phyloP scores from a whole-genome alignment of 2,888 invertebrate genomes.

The Eupithecia centaureata region DNA sequence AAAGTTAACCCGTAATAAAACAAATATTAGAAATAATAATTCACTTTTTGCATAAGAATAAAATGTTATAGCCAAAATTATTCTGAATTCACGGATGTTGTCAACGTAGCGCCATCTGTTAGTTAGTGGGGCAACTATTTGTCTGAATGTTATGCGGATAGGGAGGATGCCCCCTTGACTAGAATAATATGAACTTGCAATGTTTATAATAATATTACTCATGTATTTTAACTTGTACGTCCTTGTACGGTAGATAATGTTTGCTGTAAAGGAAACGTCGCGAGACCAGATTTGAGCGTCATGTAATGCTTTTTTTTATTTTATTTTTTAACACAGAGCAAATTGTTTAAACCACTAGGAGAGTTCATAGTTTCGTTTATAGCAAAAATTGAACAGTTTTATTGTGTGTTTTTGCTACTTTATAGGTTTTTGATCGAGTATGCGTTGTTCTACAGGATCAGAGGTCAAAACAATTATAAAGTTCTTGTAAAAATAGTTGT shows the following conservation, averaged over 20 bases:
- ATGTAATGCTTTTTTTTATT: no score
- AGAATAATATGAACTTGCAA: no score
- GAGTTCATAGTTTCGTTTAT: no score
- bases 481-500: background rate
- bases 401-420: background rate
- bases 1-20: background rate
- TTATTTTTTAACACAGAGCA: no score
- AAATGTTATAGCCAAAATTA: background rate
- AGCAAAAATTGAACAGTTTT: background rate
- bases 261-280: no score
- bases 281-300: no score
- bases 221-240: no score
- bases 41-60: conserved; percentile 1
- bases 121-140: background rate
- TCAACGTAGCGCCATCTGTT: conserved; percentile 8
- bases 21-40: background rate
- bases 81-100: background rate
- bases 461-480: no score
- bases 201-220: no score
- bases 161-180: background rate
- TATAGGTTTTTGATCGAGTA: background rate
- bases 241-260: no score
- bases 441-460: no score
- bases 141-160: background rate
- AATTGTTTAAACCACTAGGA: no score